A percentile compares a stretch with the other conserved stretches of the same genome.
Evolutionary conservation across 2,888 invertebrate species (phyloP).

Genomic region (Catocala sponsa): DNA sequence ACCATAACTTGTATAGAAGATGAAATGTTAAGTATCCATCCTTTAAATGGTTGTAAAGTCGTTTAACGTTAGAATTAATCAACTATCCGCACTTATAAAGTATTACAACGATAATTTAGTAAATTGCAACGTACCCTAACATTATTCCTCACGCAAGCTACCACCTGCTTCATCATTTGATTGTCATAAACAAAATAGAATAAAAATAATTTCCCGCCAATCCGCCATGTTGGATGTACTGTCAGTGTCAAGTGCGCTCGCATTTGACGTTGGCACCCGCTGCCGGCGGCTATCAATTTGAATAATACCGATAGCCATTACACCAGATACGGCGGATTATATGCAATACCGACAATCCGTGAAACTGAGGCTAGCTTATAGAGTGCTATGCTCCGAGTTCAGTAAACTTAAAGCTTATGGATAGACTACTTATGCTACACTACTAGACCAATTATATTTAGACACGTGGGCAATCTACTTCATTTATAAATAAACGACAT

Average conservation of each 20-base stretch:
- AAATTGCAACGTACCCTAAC: no score
- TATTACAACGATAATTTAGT: not conserved
- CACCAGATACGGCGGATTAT: slow-evolving; percentile 57
- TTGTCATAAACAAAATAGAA: slow-evolving; percentile 10
- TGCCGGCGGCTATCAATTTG: slow-evolving; percentile 64
- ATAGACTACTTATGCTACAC: no score
- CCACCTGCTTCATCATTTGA: slow-evolving; percentile 10
- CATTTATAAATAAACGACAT: no score
- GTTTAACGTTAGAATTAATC: no score
- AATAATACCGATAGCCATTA: slow-evolving; percentile 68
- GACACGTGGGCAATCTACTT: no score
- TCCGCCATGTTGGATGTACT: slow-evolving; percentile 50
- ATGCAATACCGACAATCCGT: slow-evolving; percentile 38
- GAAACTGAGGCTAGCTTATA: slow-evolving; percentile 2
- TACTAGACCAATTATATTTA: not conserved
- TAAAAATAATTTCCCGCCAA: slow-evolving; percentile 42
- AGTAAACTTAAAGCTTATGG: no score
- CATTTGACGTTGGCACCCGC: slow-evolving; percentile 51
- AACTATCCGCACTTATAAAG: no score
- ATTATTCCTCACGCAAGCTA: no score
- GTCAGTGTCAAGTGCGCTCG: slow-evolving; percentile 55
- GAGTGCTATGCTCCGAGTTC: not conserved
- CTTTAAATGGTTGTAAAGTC: not conserved
- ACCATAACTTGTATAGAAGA: no score
- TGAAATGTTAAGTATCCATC: not conserved